Evolutionary conservation across 2,888 invertebrate species (phyloP).

Genomic region (Geophilus truncorum): DNA sequence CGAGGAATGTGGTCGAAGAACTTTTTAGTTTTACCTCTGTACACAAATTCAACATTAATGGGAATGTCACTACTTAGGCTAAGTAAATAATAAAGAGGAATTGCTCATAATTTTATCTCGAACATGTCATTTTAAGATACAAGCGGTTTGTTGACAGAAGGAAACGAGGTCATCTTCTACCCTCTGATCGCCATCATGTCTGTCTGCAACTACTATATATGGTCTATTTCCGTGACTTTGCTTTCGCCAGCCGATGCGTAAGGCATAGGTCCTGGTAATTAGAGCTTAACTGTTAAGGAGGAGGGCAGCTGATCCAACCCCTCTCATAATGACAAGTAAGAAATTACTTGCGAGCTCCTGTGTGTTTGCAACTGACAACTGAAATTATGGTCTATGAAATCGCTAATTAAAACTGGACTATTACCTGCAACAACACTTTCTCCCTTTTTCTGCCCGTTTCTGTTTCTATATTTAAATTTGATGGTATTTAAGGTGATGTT

Average conservation of each 20-base stretch:
- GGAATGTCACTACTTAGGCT: neutral
- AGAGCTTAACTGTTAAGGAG: conserved; percentile 22
- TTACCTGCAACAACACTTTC: neutral
- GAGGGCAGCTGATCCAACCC: conserved; percentile 7
- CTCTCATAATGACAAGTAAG: conserved; percentile 18
- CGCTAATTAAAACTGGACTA: neutral
- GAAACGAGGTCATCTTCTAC: conserved; percentile 7
- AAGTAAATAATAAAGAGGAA: conserved; percentile 21
- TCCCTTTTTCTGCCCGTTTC: too few relatives aligned
- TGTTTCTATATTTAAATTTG: too few relatives aligned
- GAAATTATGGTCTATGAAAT: neutral
- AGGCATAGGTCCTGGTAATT: conserved; percentile 4
- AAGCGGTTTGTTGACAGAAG: neutral
- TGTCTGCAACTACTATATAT: conserved; percentile 14
- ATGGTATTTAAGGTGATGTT: too few relatives aligned
- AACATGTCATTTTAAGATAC: conserved; percentile 3
- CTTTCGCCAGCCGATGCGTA: neutral
- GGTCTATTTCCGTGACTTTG: conserved; percentile 19
- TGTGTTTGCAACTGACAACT: neutral
- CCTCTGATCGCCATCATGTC: conserved; percentile 25
- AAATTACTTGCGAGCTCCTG: conserved; percentile 10
- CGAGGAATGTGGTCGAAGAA: neutral
- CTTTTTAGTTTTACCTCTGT: neutral
- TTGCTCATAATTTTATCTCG: conserved; percentile 2
- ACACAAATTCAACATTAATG: neutral